A percentile compares a stretch with the other conserved stretches of the same genome.
Evolutionary conservation across 2,113 vertebrate genomes (phyloP).

Genomic region (Ploceus nigricollis): DNA sequence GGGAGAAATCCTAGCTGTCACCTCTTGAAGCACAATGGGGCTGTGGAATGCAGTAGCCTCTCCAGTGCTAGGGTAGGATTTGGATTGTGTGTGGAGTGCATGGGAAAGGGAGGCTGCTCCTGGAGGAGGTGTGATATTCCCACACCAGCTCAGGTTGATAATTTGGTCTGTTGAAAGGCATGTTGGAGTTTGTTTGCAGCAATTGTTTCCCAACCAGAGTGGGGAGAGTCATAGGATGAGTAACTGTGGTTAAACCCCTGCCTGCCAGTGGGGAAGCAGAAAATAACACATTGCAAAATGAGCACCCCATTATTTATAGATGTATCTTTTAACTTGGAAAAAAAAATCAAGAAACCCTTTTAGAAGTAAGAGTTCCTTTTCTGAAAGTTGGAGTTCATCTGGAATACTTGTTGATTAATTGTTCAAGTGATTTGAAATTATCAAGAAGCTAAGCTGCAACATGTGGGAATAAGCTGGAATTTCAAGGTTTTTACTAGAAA

Average conservation of each 20-base stretch:
- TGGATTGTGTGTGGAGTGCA: neutral
- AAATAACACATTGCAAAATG: neutral
- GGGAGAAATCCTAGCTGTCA: neutral
- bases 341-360: neutral
- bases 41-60: neutral
- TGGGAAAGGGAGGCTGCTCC: neutral
- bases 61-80: neutral
- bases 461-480: neutral
- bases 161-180: neutral
- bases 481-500: neutral
- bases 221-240: neutral
- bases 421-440: neutral
- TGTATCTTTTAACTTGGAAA: neutral
- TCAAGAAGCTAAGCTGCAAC: neutral
- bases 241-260: neutral
- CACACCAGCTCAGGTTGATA: fast-evolving
- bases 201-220: neutral
- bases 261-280: neutral
- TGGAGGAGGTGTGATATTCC: neutral
- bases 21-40: fast-evolving
- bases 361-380: neutral
- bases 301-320: neutral
- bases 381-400: neutral
- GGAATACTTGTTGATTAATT: neutral
- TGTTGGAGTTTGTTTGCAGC: fast-evolving